phyloP scores from a whole-genome alignment of 2,888 invertebrate species.

The Clepsis dumicolana region DNA sequence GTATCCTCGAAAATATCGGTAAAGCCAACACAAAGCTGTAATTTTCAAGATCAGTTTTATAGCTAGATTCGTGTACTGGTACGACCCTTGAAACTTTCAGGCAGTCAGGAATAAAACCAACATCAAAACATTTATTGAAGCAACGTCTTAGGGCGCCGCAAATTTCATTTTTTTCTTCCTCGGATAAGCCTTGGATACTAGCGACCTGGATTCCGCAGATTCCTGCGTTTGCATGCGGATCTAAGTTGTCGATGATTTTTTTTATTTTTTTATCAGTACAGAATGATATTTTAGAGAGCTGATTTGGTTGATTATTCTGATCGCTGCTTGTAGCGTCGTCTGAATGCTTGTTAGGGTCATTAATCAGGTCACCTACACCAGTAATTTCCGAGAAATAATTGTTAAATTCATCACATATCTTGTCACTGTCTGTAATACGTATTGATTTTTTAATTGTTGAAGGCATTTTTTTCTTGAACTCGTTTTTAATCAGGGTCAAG shows the following conservation, averaged over 20 bases:
- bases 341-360: background rate
- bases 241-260: background rate
- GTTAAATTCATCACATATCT: conserved; percentile 1
- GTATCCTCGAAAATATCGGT: background rate
- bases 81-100: background rate
- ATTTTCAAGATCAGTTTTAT: background rate
- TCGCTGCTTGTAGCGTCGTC: background rate
- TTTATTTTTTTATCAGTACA: background rate
- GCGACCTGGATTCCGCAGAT: background rate
- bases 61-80: background rate
- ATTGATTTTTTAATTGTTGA: background rate
- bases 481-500: background rate
- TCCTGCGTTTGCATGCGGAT: background rate
- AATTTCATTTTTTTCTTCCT: background rate
- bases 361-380: background rate
- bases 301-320: background rate
- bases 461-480: background rate
- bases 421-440: background rate
- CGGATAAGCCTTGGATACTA: background rate
- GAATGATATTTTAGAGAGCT: background rate
- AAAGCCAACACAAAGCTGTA: background rate
- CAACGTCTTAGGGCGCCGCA: background rate
- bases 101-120: background rate
- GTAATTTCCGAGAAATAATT: background rate
- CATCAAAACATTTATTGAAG: background rate